These are phyloP conservation scores for Quadriops clusia DNA, from an alignment of 2,888 invertebrate genomes.

Conservation along the genomic window DNA sequence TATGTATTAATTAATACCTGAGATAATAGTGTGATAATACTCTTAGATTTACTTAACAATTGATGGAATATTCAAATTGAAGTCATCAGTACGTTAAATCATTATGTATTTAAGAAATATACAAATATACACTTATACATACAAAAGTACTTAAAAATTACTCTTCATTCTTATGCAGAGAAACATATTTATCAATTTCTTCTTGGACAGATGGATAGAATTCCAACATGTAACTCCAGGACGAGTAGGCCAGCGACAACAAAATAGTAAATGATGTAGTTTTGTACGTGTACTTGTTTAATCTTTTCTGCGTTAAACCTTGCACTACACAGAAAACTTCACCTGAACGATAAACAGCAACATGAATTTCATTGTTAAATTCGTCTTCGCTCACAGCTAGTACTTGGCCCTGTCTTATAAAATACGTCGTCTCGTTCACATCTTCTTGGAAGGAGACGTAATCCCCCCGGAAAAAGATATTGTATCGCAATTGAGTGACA, in stretches of 20 bases:
- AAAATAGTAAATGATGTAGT: slow-evolving; percentile 7
- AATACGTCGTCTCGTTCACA: slow-evolving; percentile 14
- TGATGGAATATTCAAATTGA: no score
- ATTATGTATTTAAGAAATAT: no score
- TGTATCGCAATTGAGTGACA: slow-evolving; percentile 5
- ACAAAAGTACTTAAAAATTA: no score
- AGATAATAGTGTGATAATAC: no score
- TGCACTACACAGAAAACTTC: slow-evolving; percentile 15
- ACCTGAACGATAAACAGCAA: slow-evolving; percentile 11
- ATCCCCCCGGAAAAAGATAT: slow-evolving; percentile 11
- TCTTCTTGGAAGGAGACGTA: slow-evolving; percentile 13
- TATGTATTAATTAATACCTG: no score
- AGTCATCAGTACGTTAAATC: no score
- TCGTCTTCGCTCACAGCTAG: slow-evolving; percentile 13
- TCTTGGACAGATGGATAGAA: slow-evolving; percentile 15
- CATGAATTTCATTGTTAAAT: slow-evolving; percentile 10
- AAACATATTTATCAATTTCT: no score
- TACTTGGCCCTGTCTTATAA: slow-evolving; percentile 15
- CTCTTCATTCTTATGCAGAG: no score
- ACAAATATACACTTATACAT: no score
- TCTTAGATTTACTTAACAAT: no score
- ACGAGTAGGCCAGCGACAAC: slow-evolving; percentile 9
- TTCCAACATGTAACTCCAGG: slow-evolving; percentile 14
- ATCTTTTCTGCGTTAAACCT: slow-evolving; percentile 10
- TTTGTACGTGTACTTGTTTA: slow-evolving; percentile 12